These are phyloP conservation scores for Anastatus disparis DNA, from an alignment of 1,140 invertebrate genomes.

Conservation along the genomic window DNA sequence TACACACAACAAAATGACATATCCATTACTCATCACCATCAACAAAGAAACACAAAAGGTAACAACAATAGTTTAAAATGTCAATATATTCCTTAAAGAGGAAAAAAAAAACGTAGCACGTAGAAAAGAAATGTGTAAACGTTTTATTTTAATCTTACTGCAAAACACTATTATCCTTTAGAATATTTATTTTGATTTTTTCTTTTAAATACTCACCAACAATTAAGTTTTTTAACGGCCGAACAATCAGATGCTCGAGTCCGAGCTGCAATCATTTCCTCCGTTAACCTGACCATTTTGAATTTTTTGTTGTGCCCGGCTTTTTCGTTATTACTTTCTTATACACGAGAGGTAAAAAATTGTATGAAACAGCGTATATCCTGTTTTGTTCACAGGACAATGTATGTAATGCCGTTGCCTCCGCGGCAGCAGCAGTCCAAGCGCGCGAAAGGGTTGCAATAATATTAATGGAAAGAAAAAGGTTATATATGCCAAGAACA, in stretches of 20 bases:
- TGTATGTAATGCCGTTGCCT: background rate
- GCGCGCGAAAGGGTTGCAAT: background rate
- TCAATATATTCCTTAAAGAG: background rate
- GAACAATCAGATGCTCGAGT: conserved; percentile 87
- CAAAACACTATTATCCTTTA: too few species aligned
- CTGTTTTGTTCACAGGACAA: background rate
- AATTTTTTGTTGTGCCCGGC: background rate
- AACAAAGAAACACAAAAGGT: background rate
- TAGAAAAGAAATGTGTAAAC: too few species aligned
- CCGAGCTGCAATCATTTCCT: conserved; percentile 90
- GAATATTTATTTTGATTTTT: background rate
- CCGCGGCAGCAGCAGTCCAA: background rate
- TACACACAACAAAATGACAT: conserved; percentile 62
- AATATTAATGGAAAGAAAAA: background rate
- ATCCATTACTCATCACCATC: background rate
- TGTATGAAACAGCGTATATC: too few species aligned
- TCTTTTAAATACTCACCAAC: conserved; percentile 75
- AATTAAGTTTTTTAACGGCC: conserved; percentile 87
- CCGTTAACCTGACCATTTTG: conserved; percentile 82
- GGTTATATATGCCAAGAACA: background rate
- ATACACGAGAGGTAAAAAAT: too few species aligned
- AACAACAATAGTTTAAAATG: too few species aligned
- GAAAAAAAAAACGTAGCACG: background rate
- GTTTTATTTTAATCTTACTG: too few species aligned
- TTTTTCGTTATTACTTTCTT: too few species aligned